Evolutionary conservation across 2,113 vertebrate genomes (phyloP), one percentile per base, ranked within the genome.

Genomic region (Otolemur garnettii): DNA sequence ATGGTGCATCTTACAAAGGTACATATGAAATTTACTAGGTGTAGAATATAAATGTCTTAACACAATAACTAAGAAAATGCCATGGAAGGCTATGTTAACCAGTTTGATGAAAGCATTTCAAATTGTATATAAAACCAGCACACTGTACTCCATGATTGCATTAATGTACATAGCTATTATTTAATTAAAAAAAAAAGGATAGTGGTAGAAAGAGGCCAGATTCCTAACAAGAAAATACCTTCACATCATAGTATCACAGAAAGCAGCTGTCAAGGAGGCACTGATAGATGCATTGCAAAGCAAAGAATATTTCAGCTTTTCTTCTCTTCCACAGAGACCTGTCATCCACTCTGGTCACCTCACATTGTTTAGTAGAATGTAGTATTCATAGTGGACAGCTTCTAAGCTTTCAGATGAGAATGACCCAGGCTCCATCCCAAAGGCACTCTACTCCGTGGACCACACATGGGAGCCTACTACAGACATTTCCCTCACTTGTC

Each of bases 201-300:
- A 87, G 59, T 80, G 50, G 24, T 68, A 90, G 55, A n/a, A 7
- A 68, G 88, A 90, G 55, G 35, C 74, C 62, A 94, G 71, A 28
- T 93, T 83, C 45, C 18, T 21, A 96, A 79, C 21, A 59, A 87
- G 38, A 68, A 88, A 91, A 50, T 19, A 84, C 59, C 74, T 74
- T 35, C 12, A 2, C 53, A 21, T 75, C 66, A 74, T 75, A 55
- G 62, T 45, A 50, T 55, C 26, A 9, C 75, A 94, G 38, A 90
- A 93, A 85, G 17, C 24, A 66, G 50, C 90, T 85, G n/a, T 64
- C 30, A 87, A 19, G 28, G 50, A 71, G 35, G 14, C 11, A 18
- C 72, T 26, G 12, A 72, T 14, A 1, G 1, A 0, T 69, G 64
- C 22, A 24, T 71, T 35, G 55, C 55, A 68, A 68, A 86, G 12